These are phyloP conservation scores for Campoletis sonorensis DNA, from an alignment of 1,140 invertebrate species.

Conservation along the genomic window DNA sequence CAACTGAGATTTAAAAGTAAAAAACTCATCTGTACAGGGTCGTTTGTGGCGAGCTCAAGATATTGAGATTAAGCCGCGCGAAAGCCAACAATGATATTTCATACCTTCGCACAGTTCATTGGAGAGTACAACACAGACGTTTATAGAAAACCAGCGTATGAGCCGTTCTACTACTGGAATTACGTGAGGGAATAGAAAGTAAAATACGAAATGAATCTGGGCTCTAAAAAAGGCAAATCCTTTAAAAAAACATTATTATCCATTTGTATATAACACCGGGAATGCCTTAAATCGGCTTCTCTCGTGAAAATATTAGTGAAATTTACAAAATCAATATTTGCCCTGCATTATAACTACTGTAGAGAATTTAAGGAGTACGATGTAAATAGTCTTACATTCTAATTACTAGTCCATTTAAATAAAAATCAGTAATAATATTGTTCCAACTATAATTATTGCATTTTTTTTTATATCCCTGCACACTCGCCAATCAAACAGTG, in stretches of 20 bases:
- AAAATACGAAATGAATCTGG: constrained; percentile 41
- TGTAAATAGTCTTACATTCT: no score
- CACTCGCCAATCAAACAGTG: no score
- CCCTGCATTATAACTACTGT: no score
- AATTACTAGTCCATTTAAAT: no score
- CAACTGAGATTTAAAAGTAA: neutral
- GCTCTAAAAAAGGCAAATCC: constrained; percentile 10
- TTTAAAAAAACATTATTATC: constrained; percentile 15
- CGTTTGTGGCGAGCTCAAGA: neutral
- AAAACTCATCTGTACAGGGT: neutral
- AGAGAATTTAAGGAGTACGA: no score
- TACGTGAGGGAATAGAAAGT: constrained; percentile 54
- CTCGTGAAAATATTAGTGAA: neutral
- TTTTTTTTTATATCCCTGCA: neutral
- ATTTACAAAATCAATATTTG: neutral
- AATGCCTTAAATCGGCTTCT: neutral
- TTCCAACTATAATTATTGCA: no score
- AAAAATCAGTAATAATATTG: no score
- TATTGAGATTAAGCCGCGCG: neutral
- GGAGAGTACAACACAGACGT: constrained; percentile 16
- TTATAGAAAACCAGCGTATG: constrained; percentile 19
- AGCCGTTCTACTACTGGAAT: constrained; percentile 43
- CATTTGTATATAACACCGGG: neutral
- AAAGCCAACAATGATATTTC: constrained; percentile 30
- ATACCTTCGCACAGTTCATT: neutral